Evolutionary conservation across 2,113 vertebrate species (phyloP).

Genomic region (Burhinus bistriatus): DNA sequence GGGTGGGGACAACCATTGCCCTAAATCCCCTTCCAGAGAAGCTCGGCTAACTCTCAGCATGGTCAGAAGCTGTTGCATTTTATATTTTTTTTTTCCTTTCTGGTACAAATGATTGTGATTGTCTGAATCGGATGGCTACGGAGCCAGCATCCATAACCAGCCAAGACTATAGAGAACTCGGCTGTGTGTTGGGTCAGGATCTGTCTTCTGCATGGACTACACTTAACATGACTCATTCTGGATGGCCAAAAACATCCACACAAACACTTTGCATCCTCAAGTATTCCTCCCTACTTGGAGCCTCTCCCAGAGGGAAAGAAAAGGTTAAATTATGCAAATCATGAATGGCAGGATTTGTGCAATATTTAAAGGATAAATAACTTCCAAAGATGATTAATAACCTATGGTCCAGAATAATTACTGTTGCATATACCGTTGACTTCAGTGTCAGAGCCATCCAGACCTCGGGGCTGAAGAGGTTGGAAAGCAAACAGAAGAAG

Average conservation of each 20-base stretch:
- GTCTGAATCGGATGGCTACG: background rate
- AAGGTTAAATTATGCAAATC: background rate
- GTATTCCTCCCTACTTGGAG: background rate
- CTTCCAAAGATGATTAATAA: background rate
- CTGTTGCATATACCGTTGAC: background rate
- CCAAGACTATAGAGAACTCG: background rate
- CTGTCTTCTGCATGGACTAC: background rate
- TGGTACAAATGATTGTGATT: background rate
- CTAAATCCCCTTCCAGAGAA: background rate
- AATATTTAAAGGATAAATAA: background rate
- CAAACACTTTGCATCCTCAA: background rate
- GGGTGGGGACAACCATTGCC: background rate
- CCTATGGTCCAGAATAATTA: background rate
- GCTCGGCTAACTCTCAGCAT: background rate
- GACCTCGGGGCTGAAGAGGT: background rate
- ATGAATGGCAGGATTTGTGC: background rate
- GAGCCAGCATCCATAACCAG: background rate
- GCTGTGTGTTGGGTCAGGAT: background rate
- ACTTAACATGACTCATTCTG: background rate
- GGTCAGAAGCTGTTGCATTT: background rate
- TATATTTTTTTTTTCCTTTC: background rate
- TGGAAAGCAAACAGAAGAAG: background rate
- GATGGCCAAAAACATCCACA: background rate
- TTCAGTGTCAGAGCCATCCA: background rate
- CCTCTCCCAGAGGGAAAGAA: background rate